Base-by-base conservation (phyloP, 1,140 invertebrate species). In the Aplysia californica region DNA sequence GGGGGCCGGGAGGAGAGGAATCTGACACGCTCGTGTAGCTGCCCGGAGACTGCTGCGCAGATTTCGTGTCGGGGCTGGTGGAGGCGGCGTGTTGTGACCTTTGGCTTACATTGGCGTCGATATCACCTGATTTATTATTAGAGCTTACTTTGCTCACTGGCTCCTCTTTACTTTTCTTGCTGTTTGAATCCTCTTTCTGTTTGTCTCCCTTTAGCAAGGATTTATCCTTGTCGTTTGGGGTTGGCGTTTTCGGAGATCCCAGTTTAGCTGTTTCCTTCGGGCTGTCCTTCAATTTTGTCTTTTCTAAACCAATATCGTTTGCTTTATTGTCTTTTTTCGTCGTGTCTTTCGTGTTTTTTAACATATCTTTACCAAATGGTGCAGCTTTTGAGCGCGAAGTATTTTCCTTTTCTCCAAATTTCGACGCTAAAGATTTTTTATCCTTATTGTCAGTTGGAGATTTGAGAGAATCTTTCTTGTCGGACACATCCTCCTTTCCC, bases 301-400 rank as follows among this genome's bases (percentile, higher is more conserved):
- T 29, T 21, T 5, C 56, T 44, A 59, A 35, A 21, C 15, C 15
- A 3, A 18, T 41, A n/a, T 29, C 38, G 15, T 73, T 59, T 23
- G 26, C 44, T 55, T 21, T n/a, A 10, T 31, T 20, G 0, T 73
- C 70, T 2, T 39, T 6, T 41, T 73, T 70, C 1, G 1, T 23
- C 31, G 10, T 1, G 15, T 73, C 70, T 41, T 73, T 73, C 26
- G 38, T 39, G 41, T 36, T 61, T 61, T 26, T 59, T 1, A 73
- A 29, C 18, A 73, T 31, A 20, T 61, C 58, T 73, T 73, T 73
- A 2, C 70, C 56, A 61, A 61, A 73, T 2, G 70, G 70, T 2
- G 35, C 56, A 26, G 70, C 5, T 61, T 59, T 73, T 61, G 56
- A 59, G 21, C 26, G 33, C 20, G 21, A 15, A 23, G 5, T n/a